Conservation (phyloP, 2,113 vertebrate species). For the Mormoops blainvillei region DNA sequence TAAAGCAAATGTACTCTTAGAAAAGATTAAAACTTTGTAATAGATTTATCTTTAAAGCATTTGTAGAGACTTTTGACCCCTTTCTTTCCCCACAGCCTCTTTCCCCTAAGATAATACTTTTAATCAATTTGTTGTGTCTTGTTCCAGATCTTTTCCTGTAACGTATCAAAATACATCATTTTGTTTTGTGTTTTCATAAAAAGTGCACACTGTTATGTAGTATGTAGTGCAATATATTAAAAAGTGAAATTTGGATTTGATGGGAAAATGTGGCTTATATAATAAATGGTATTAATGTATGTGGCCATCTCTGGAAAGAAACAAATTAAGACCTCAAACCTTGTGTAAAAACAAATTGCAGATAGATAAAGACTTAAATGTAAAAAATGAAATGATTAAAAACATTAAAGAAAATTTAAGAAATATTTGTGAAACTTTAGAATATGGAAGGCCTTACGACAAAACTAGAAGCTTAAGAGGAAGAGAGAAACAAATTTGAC, state of each 20-base stretch:
- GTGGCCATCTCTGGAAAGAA: background rate
- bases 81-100: background rate
- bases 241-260: background rate
- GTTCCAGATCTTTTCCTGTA: background rate
- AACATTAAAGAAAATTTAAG: background rate
- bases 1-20: background rate
- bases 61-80: background rate
- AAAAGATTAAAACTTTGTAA: background rate
- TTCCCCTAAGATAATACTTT: background rate
- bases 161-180: background rate
- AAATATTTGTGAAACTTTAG: background rate
- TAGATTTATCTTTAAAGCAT: background rate
- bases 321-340: background rate
- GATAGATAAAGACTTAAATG: background rate
- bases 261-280: background rate
- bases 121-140: background rate
- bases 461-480: background rate
- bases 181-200: constrained; percentile 26
- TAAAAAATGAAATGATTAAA: constrained; percentile 17
- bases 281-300: background rate
- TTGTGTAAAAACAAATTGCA: background rate
- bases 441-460: background rate
- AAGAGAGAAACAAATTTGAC: background rate
- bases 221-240: background rate
- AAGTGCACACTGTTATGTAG: background rate